These are phyloP conservation scores for Coremacera marginata DNA, from an alignment of 2,888 invertebrate genomes.

Conservation along the genomic window DNA sequence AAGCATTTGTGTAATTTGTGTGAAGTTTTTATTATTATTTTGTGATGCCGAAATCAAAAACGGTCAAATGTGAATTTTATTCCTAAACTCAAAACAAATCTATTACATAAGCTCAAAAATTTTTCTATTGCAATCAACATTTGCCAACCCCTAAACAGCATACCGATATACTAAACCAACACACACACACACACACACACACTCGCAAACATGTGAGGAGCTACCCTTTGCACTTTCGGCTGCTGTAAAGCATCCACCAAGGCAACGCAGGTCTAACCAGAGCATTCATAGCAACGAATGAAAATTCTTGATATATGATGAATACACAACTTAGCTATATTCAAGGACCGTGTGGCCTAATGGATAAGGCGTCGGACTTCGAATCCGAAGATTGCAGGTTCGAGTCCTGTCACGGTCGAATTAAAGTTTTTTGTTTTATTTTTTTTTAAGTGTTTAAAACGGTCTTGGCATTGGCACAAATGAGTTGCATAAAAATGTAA, in stretches of 20 bases:
- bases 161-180: too few species aligned
- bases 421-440: slow-evolving; percentile 20
- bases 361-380: slow-evolving; percentile 71
- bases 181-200: neutral
- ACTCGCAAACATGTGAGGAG: neutral
- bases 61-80: too few species aligned
- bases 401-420: slow-evolving; percentile 70
- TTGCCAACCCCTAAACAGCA: too few species aligned
- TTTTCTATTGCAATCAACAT: too few species aligned
- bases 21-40: too few species aligned
- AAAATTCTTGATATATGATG: slow-evolving; percentile 10
- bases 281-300: slow-evolving; percentile 5
- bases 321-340: neutral
- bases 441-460: neutral
- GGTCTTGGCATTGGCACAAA: too few species aligned
- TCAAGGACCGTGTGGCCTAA: slow-evolving; percentile 69
- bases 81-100: too few species aligned
- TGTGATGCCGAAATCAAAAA: too few species aligned
- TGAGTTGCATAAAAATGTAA: neutral
- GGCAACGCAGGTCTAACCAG: neutral
- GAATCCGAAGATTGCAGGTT: slow-evolving; percentile 71
- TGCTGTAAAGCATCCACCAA: neutral
- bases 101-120: too few species aligned
- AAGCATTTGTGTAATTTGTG: too few species aligned
- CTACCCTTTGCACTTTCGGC: neutral